Conservation (phyloP, 2,888 invertebrate species). For the Euphydryas editha region DNA sequence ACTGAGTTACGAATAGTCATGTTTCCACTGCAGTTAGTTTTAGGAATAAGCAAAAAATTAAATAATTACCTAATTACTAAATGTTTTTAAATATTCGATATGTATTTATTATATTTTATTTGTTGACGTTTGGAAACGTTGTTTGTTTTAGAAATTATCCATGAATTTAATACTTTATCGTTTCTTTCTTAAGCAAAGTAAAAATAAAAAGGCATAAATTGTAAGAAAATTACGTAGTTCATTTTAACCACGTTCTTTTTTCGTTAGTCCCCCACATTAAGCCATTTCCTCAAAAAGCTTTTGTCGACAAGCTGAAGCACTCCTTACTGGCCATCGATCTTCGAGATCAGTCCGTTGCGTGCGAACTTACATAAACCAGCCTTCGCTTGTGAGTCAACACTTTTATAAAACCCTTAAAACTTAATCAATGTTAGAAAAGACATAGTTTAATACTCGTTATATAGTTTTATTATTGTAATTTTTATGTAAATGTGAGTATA, state of each 20-base stretch:
- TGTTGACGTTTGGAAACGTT: no score
- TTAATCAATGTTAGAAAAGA: background rate
- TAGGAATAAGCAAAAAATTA: no score
- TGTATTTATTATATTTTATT: no score
- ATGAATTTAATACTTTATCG: no score
- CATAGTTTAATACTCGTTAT: background rate
- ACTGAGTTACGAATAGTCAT: no score
- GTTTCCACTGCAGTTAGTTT: no score
- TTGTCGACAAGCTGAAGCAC: conserved; percentile 35
- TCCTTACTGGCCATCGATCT: conserved; percentile 43
- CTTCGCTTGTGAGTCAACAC: conserved; percentile 40
- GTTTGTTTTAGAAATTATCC: no score
- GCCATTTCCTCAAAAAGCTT: conserved; percentile 39
- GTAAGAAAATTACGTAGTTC: background rate
- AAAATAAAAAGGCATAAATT: no score
- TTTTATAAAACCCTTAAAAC: conserved; percentile 14
- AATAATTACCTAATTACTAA: no score
- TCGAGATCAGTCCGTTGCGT: conserved; percentile 44
- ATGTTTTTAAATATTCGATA: no score
- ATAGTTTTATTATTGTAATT: background rate
- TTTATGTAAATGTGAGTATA: background rate
- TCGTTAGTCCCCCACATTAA: conserved; percentile 29
- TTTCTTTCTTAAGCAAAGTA: no score
- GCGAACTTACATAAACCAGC: conserved; percentile 37
- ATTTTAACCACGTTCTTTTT: conserved; percentile 25